Base-by-base conservation (phyloP, 2,888 invertebrate species). In the Drosophila recens region DNA sequence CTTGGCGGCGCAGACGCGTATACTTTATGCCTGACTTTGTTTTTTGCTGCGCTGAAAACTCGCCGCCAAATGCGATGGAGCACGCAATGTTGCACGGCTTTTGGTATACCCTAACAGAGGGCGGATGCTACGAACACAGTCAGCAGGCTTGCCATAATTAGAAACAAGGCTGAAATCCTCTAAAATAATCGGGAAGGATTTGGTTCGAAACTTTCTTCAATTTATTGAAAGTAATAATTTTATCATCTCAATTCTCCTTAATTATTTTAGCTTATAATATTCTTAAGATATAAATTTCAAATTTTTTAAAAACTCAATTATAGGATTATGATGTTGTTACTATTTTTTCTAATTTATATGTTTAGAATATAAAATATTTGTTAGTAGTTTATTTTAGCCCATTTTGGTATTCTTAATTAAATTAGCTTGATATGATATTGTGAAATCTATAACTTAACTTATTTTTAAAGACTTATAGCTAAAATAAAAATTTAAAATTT, bases 31-130 rank as follows among this genome's bases (percentile, higher is more conserved):
- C 63, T 52, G 57, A 56, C 46, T 54, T 65, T 53, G 54, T 63
- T 62, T 56, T 38, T 33, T 11, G 17, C 52, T 61, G 34, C 63
- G 43, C 23, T 57, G 54, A 53, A 76, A 82, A 68, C 45, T 65
- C 52, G 52, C 57, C 53, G 64, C 67, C 51, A 65, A 70, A 74
- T 72, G 34, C 64, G 49, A 36, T 51, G 62, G 63, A 57, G 36
- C 87, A 88, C 82, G 84, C 84, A 87, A 84, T 74, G 67, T 75
- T 85, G 88, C 83, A 83, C 69, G 71, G 75, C 66, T 58, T 67
- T 72, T 82, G 61, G 15, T 34, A 49, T 79, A 46, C 59, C 2
- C 42, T 51, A 30, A 30, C 27, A 15, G 8, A 6, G 13, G 6
- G 10, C n/a, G 45, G 45, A 43, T 58, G 38, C 40, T 59, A n/a